Conservation (phyloP, 2,797 vertebrate species). For the Hydrocynus forskahlii region DNA sequence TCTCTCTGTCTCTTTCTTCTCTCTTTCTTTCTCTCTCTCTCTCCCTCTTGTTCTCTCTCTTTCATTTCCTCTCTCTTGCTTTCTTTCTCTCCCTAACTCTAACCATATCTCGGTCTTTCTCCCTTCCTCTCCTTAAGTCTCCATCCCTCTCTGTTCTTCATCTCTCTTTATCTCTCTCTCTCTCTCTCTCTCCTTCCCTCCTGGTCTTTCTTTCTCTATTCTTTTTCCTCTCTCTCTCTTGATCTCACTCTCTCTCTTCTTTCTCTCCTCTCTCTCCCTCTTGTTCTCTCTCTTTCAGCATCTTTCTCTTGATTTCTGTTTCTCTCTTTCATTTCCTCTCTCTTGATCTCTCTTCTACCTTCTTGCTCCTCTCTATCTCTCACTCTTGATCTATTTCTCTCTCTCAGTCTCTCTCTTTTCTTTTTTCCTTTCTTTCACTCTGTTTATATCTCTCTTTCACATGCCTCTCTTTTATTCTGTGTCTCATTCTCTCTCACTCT, state of each 20-base stretch:
- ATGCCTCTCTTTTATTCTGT: too few relatives aligned
- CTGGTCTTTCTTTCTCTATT: neutral
- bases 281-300: slow-evolving; percentile 4
- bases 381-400: neutral
- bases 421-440: slow-evolving; percentile 51
- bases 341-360: slow-evolving; percentile 14
- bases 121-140: slow-evolving; percentile 45
- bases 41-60: neutral
- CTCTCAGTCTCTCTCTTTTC: slow-evolving; percentile 51
- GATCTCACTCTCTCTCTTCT: slow-evolving; percentile 22
- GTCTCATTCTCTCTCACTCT: slow-evolving; percentile 5
- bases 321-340: neutral
- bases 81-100: slow-evolving; percentile 45
- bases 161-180: slow-evolving; percentile 17
- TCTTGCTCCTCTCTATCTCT: slow-evolving; percentile 47
- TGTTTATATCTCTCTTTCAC: neutral
- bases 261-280: slow-evolving; percentile 34
- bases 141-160: neutral
- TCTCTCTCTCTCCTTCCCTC: slow-evolving; percentile 18
- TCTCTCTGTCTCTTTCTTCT: slow-evolving; percentile 6
- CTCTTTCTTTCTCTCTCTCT: slow-evolving; percentile 49
- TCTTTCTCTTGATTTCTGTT: neutral
- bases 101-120: slow-evolving; percentile 22
- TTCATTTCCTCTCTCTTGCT: neutral
- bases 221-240: neutral